phyloP scores from a whole-genome alignment of 2,797 vertebrate species.

The Arnoldichthys spilopterus region DNA sequence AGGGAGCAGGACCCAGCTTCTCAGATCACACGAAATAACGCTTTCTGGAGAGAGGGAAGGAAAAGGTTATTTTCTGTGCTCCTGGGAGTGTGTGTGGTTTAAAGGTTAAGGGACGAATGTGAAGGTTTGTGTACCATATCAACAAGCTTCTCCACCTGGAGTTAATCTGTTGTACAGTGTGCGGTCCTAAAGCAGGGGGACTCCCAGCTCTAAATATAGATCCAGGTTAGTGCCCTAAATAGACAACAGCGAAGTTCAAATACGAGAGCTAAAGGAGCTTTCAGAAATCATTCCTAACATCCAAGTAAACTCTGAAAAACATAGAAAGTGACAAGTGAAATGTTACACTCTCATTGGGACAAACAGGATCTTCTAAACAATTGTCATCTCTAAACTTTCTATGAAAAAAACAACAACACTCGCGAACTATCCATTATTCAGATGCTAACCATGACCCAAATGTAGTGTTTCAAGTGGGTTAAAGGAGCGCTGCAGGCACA shows the following conservation, averaged over 20 bases:
- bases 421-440: constrained; percentile 9
- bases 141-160: constrained; percentile 4
- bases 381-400: not conserved
- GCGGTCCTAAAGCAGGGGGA: constrained; percentile 25
- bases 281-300: not conserved
- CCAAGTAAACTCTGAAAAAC: not conserved
- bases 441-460: not conserved
- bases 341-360: not conserved
- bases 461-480: not conserved
- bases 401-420: not conserved
- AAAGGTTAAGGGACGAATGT: constrained; percentile 16
- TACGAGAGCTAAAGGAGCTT: constrained; percentile 5
- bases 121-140: constrained; percentile 20
- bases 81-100: not conserved
- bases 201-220: constrained; percentile 32
- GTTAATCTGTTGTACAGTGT: not conserved
- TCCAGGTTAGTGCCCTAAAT: not conserved
- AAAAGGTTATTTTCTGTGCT: constrained; percentile 19
- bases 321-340: not conserved
- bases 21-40: constrained; percentile 29
- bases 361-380: not conserved
- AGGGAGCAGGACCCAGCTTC: constrained; percentile 39
- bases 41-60: constrained; percentile 34
- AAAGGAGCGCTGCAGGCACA: not conserved
- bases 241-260: not conserved